Evolutionary conservation across 2,797 vertebrate genomes (phyloP).

Genomic region (Spea hammondii): DNA sequence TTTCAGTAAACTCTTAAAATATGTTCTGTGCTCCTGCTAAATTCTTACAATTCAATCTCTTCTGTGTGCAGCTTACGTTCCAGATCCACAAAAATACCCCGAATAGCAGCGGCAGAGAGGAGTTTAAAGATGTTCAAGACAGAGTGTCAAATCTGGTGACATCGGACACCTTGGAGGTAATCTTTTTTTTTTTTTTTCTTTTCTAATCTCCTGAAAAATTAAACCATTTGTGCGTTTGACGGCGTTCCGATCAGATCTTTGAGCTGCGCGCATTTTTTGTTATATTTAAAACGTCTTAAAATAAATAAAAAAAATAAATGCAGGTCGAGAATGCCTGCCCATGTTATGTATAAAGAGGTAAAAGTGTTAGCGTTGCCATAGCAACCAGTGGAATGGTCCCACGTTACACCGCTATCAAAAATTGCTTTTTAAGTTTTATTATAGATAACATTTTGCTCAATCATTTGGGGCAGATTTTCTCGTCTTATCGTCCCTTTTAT

Average conservation of each 20-base stretch:
- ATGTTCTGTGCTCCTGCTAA: not conserved
- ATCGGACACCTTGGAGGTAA: constrained; percentile 80
- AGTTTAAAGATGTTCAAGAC: constrained; percentile 79
- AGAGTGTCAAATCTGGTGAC: constrained; percentile 81
- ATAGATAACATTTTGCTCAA: no score
- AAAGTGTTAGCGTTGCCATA: no score
- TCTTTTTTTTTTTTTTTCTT: not conserved
- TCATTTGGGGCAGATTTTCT: no score
- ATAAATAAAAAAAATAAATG: no score
- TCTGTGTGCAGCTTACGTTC: constrained; percentile 72
- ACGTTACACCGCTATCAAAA: no score
- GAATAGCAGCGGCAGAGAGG: constrained; percentile 61
- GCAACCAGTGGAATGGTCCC: no score
- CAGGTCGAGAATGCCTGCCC: no score
- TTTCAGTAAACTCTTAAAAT: not conserved
- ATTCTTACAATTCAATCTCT: not conserved
- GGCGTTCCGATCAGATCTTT: no score
- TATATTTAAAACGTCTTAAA: no score
- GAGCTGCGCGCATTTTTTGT: no score
- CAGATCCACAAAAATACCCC: constrained; percentile 69
- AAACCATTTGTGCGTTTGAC: not conserved
- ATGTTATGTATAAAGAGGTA: no score
- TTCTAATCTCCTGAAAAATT: not conserved
- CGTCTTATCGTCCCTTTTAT: not conserved
- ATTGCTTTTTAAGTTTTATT: no score